phyloP scores from a whole-genome alignment of 2,888 invertebrate genomes.

The Strigamia crassipes region DNA sequence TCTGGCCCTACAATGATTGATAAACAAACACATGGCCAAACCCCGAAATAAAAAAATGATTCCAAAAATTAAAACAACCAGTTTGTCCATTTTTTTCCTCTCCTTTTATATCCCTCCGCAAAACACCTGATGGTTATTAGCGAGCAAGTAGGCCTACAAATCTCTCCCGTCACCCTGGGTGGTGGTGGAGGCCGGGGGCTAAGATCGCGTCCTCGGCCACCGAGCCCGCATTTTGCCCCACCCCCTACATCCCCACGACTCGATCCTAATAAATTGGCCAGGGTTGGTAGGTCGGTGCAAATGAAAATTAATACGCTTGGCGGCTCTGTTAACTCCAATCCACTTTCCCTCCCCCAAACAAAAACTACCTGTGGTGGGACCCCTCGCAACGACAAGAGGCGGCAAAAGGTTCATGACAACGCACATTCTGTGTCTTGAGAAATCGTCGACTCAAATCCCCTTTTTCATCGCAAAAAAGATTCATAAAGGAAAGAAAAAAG shows the following conservation, averaged over 20 bases:
- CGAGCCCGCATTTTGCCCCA: slow-evolving; percentile 8
- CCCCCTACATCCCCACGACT: neutral
- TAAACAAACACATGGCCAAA: neutral
- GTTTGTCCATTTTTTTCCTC: neutral
- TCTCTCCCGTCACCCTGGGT: slow-evolving; percentile 24
- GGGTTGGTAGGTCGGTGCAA: slow-evolving; percentile 45
- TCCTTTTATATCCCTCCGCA: neutral
- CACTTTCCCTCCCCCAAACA: slow-evolving; percentile 11
- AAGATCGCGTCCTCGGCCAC: slow-evolving; percentile 44
- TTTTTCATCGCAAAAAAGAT: neutral
- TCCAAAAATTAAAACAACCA: neutral
- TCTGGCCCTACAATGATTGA: neutral
- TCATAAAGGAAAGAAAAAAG: neutral
- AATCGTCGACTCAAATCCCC: neutral
- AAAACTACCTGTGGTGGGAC: slow-evolving; percentile 45
- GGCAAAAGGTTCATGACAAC: neutral
- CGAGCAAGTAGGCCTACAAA: slow-evolving; percentile 10
- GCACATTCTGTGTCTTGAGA: neutral
- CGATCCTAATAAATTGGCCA: slow-evolving; percentile 47
- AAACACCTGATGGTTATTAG: slow-evolving; percentile 10
- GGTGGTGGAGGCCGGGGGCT: slow-evolving; percentile 15
- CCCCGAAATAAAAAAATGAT: neutral
- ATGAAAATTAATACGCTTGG: slow-evolving; percentile 48
- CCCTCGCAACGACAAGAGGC: slow-evolving; percentile 1
- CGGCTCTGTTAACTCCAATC: slow-evolving; percentile 22